These are phyloP conservation scores for Atherinomorus stipes DNA, from an alignment of 2,113 vertebrate species.

Conservation along the genomic window DNA sequence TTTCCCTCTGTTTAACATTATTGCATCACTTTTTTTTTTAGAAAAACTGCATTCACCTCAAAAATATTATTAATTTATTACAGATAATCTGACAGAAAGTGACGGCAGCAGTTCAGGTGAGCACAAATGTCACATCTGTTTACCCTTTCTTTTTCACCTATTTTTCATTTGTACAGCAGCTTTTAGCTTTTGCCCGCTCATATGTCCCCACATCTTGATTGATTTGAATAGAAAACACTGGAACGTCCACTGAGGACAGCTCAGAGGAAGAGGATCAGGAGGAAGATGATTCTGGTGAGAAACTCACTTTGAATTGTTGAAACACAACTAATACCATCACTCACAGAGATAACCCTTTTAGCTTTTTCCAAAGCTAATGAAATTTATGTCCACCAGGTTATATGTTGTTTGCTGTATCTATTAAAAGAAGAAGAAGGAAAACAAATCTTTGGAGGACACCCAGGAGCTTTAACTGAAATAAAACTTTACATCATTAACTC, in stretches of 20 bases:
- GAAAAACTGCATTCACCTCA: not conserved
- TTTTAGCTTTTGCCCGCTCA: not conserved
- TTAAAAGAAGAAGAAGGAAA: no score
- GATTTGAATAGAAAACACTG: conserved; percentile 62
- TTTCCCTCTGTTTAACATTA: conserved; percentile 1
- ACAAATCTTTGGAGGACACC: no score
- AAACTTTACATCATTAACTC: no score
- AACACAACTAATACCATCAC: not conserved
- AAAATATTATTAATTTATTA: conserved; percentile 31
- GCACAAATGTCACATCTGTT: not conserved
- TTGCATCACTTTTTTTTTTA: not conserved
- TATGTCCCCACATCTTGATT: not conserved
- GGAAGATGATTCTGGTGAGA: conserved; percentile 66
- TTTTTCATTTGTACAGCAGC: conserved; percentile 1
- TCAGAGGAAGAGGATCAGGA: conserved; percentile 69
- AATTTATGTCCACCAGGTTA: no score
- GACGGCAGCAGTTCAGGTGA: conserved; percentile 77
- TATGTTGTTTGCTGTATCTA: no score
- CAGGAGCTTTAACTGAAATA: no score
- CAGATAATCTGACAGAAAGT: conserved; percentile 70
- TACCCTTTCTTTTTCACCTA: not conserved
- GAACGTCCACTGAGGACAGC: conserved; percentile 74
- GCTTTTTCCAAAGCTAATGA: no score
- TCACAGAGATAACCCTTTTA: no score
- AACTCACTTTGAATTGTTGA: no score